Evolutionary conservation across 1,140 invertebrate species (phyloP).

Genomic region (Drosophila rhopaloa): DNA sequence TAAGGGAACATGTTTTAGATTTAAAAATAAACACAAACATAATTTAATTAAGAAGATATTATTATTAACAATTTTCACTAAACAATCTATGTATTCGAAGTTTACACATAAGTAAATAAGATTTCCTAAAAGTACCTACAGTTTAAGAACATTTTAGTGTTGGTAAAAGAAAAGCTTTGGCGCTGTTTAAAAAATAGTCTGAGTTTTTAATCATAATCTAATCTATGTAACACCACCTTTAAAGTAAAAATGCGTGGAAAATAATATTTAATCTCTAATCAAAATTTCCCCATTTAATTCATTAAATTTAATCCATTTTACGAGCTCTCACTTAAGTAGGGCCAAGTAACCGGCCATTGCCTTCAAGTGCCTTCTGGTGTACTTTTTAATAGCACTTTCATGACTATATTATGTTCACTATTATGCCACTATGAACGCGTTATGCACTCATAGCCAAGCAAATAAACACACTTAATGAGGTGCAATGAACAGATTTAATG

Average conservation of each 20-base stretch:
- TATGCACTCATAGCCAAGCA: conserved; percentile 17
- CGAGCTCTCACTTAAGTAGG: conserved; percentile 34
- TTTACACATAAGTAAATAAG: no score
- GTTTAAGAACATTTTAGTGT: no score
- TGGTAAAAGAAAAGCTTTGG: no score
- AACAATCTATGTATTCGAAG: no score
- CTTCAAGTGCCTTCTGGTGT: conserved; percentile 50
- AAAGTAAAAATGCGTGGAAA: background rate
- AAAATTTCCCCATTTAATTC: background rate
- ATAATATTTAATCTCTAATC: background rate
- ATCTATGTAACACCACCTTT: no score
- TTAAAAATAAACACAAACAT: no score
- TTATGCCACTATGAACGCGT: conserved; percentile 8
- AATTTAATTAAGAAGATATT: no score
- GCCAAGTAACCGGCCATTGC: conserved; percentile 22
- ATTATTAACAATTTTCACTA: no score
- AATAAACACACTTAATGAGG: conserved; percentile 38
- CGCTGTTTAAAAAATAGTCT: background rate
- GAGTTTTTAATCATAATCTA: background rate
- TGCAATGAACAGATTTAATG: conserved; percentile 12
- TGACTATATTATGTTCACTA: conserved; percentile 47
- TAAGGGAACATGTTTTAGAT: no score
- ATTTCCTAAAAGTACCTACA: no score
- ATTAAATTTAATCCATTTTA: conserved; percentile 25
- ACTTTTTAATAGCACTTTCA: conserved; percentile 60